Evolutionary conservation across 2,888 invertebrate genomes (phyloP).

Genomic region (Pantelozetes paolii): DNA sequence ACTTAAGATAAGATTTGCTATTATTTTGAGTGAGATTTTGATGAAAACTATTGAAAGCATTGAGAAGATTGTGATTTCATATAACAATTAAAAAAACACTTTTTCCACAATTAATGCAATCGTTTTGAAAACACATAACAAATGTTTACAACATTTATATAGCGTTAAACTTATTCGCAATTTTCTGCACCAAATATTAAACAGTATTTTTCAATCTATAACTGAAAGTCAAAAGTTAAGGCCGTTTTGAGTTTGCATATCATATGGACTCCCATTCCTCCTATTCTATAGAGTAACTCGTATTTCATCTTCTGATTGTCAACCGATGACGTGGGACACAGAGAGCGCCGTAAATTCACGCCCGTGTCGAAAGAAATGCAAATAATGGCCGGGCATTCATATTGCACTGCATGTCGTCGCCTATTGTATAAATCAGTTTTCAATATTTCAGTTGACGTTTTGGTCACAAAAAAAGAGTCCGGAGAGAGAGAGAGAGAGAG

Average conservation of each 20-base stretch:
- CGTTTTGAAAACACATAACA: no score
- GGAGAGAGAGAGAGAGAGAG: constrained; percentile 14
- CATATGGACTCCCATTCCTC: background rate
- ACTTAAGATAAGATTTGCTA: no score
- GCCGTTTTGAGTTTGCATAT: background rate
- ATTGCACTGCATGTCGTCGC: constrained; percentile 18
- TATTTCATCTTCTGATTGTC: constrained; percentile 31
- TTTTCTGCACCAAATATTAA: no score
- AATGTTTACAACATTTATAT: no score
- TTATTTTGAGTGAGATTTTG: no score
- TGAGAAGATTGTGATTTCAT: no score
- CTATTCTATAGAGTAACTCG: constrained; percentile 17
- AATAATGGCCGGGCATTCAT: constrained; percentile 22
- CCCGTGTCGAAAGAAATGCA: constrained; percentile 34
- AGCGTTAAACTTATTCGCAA: no score
- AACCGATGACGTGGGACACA: constrained; percentile 12
- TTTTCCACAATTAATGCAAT: no score
- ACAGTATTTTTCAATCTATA: no score
- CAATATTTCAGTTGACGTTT: constrained; percentile 20
- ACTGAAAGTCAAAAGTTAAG: background rate
- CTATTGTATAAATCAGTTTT: constrained; percentile 15
- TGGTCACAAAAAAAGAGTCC: background rate
- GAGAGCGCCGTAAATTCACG: constrained; percentile 15
- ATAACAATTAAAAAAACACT: no score
- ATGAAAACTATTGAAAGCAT: no score